Base-by-base conservation (phyloP, 2,888 invertebrate species). In the Tribolium freemani region DNA sequence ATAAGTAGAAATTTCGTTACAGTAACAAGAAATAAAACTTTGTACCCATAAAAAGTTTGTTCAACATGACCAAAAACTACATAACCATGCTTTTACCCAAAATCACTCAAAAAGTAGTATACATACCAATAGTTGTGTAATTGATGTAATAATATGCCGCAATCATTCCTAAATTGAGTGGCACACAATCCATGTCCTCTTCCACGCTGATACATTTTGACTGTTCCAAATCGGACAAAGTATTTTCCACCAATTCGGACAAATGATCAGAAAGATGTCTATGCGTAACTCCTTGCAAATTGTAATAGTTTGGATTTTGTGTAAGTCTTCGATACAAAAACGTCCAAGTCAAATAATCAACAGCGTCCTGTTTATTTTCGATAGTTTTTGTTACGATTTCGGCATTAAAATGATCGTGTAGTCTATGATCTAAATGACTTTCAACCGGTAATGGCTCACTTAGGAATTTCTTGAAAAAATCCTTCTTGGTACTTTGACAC, bases 61-160 rank as follows among this genome's bases (percentile, higher is more conserved):
- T 2, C 1, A 16, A 16, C 16, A 1, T 16, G 16, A 16, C 16
- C 1, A 16, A 16, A 16, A 16, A 16, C 16, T 1, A 16, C 16
- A 16, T 16, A 16, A 16, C 16, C 16, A 16, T 2, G 16, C 16
- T 16, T 16, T 16, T 16, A 16, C 2, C 16, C 16, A 16, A 16
- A 16, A 16, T 16, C 16, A 16, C 16, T 16, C 2, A 16, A 16
- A 16, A 50, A 38, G 5, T 6, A 38, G 8, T 26, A 38, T 10
- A 83, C 87, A 86, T 83, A 95, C 95, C 95, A 71, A 99, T 99
- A 0, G 99, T 99, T 0, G 98, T 98, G 82, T 99, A 99, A 87
- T 99, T 98, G 82, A 99, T 99, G 87, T 99, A 99, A 87, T 99
- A 99, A 87, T 99, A 99, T 0, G 99, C 98, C 0, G 99, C 99